These are phyloP conservation scores for Watsonalla cultraria DNA, from an alignment of 2,888 invertebrate species.

Conservation along the genomic window DNA sequence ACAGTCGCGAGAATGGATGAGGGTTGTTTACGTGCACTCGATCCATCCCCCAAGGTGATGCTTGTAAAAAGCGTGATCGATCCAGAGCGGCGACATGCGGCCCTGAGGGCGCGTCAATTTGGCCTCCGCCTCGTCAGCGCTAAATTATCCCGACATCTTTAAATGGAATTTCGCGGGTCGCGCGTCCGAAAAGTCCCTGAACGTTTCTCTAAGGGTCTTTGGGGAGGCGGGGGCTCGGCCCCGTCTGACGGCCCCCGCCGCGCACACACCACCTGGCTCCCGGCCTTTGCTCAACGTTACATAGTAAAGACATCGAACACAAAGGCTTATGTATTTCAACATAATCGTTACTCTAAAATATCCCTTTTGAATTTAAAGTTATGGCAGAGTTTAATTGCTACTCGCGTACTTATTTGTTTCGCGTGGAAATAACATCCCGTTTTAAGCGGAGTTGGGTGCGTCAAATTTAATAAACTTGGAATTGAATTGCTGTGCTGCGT, in stretches of 20 bases:
- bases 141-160: conserved; percentile 77
- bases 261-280: conserved; percentile 57
- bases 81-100: conserved; percentile 54
- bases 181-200: conserved; percentile 54
- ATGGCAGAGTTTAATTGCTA: not conserved
- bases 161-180: conserved; percentile 75
- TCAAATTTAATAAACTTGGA: not conserved
- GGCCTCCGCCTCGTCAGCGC: conserved; percentile 72
- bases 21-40: conserved; percentile 59
- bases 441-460: not conserved
- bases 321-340: conserved; percentile 10
- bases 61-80: conserved; percentile 60
- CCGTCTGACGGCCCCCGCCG: conserved; percentile 43
- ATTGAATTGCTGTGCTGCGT: not conserved
- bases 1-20: conserved; percentile 41
- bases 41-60: conserved; percentile 48
- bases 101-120: conserved; percentile 71
- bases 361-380: conserved; percentile 8
- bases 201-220: conserved; percentile 44
- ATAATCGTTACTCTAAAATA: conserved; percentile 4
- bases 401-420: not conserved
- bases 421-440: not conserved
- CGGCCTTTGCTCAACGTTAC: conserved; percentile 29
- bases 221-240: conserved; percentile 42
- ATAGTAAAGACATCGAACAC: conserved; percentile 21